Evolutionary conservation across 2,113 vertebrate species (phyloP).

Genomic region (Protobothrops flavoviridis): DNA sequence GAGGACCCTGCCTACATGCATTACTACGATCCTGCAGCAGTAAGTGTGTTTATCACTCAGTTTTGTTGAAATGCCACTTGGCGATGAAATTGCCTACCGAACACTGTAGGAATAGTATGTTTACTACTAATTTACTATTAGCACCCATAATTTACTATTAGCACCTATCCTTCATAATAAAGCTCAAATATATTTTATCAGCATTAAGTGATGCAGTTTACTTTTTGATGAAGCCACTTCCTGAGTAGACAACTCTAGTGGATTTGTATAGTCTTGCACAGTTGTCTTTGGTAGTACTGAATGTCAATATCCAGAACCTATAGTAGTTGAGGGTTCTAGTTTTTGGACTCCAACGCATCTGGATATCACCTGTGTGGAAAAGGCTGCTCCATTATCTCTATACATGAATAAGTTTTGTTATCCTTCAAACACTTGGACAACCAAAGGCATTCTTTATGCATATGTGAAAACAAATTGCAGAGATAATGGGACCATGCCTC

Average conservation of each 20-base stretch:
- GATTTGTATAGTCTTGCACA: not conserved
- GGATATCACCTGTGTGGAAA: not conserved
- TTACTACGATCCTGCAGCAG: slow-evolving; percentile 94
- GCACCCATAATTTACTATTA: not conserved
- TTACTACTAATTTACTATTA: not conserved
- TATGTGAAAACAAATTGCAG: not conserved
- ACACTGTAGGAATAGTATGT: not conserved
- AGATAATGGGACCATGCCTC: not conserved
- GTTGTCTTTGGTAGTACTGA: not conserved
- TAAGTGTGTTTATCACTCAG: slow-evolving; percentile 40
- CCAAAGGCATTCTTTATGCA: not conserved
- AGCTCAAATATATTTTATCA: not conserved
- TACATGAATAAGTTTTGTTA: not conserved
- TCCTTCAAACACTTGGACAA: not conserved
- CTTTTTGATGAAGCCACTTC: not conserved
- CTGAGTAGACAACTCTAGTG: not conserved
- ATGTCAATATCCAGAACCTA: not conserved
- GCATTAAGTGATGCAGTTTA: not conserved
- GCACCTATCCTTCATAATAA: not conserved
- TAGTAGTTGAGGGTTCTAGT: not conserved
- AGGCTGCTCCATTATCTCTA: not conserved
- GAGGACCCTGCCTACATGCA: slow-evolving; percentile 95
- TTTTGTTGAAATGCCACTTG: not conserved
- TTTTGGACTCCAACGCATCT: not conserved
- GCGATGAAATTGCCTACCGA: not conserved